Evolutionary conservation across 2,113 vertebrate species (phyloP).

Genomic region (Xiphorhynchus elegans): DNA sequence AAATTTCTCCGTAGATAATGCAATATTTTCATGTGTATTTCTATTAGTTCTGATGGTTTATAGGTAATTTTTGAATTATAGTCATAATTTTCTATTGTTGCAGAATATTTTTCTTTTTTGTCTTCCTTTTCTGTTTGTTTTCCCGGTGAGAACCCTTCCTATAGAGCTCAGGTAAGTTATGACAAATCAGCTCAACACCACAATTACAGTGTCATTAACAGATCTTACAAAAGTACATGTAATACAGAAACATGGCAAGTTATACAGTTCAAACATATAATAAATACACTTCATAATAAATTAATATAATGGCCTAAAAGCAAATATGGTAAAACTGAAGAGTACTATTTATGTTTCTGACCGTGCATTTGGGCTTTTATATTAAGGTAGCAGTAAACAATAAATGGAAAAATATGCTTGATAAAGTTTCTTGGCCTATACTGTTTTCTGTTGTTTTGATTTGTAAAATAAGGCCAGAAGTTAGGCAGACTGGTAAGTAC

Average conservation of each 20-base stretch:
- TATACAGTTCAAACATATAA: not conserved
- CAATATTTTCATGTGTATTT: not conserved
- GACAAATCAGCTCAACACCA: not conserved
- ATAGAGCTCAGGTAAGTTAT: not conserved
- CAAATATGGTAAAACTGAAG: not conserved
- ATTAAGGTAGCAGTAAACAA: not conserved
- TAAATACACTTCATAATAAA: slow-evolving; percentile 1
- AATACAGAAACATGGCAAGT: not conserved
- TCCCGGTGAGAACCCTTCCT: not conserved
- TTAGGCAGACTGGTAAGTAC: not conserved
- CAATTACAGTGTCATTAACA: not conserved
- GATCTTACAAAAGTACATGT: not conserved
- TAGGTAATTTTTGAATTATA: not conserved
- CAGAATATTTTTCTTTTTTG: not conserved
- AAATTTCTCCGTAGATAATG: not conserved
- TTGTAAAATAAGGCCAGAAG: not conserved
- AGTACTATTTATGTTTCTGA: not conserved
- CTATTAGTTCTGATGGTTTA: not conserved
- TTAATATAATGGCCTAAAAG: not conserved
- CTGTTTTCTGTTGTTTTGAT: not conserved
- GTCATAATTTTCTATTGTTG: not conserved
- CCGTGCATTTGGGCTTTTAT: not conserved
- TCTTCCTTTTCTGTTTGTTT: not conserved
- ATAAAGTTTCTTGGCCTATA: not conserved
- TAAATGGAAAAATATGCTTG: not conserved